These are phyloP conservation scores for Resseliella maxima DNA, from an alignment of 2,888 invertebrate species.

Conservation along the genomic window DNA sequence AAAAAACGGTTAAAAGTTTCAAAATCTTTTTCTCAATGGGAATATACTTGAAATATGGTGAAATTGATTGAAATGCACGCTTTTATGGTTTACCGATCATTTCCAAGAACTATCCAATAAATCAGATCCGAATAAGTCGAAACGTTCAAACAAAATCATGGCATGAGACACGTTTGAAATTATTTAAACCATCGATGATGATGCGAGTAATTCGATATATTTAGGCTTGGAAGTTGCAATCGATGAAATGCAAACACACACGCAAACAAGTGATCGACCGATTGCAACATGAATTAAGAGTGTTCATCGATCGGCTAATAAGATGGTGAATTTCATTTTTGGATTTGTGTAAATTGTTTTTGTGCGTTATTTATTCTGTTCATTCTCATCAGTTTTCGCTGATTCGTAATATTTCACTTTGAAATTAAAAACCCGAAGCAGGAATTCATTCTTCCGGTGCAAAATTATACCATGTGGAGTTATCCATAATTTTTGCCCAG, in stretches of 20 bases:
- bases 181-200: neutral
- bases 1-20: neutral
- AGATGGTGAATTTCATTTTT: neutral
- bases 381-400: no score
- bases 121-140: constrained; percentile 11
- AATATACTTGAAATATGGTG: neutral
- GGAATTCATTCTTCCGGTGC: constrained; percentile 38
- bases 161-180: constrained; percentile 23
- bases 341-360: constrained; percentile 3
- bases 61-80: neutral
- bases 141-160: constrained; percentile 6
- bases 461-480: constrained; percentile 46
- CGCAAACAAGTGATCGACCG: constrained; percentile 8
- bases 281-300: neutral
- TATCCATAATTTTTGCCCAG: neutral
- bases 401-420: constrained; percentile 53
- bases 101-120: constrained; percentile 46
- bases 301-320: neutral
- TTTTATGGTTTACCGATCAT: neutral
- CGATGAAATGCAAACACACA: constrained; percentile 38
- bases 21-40: neutral
- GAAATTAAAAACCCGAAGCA: constrained; percentile 14
- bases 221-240: neutral
- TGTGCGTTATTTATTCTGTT: neutral
- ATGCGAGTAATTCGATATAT: constrained; percentile 36